Base-by-base conservation (phyloP, 2,113 vertebrate species). In the Gnathonemus echidnorhynchus region DNA sequence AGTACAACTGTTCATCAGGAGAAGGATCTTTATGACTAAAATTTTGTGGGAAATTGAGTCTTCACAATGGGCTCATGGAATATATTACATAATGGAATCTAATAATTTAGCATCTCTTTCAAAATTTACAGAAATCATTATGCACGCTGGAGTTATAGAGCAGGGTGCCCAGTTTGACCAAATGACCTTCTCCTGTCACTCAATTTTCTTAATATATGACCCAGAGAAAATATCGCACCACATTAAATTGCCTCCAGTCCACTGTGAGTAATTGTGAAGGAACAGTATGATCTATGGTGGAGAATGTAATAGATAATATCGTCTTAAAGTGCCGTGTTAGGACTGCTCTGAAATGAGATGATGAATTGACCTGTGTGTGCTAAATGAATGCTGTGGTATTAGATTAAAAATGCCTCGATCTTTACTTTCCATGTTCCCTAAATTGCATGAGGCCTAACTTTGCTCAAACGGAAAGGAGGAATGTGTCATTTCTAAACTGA, bases 251-350 rank as follows among this genome's bases (percentile, higher is more conserved):
- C 19, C 21, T 42, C 74, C 48, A 8, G 46, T 45, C 88, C 48
- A 53, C 48, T 31, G 31, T 80, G 62, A 74, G 24, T 50, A 70
- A 89, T 35, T 35, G 66, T 45, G 62, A 49, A 89, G 70, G 27
- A 74, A 74, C 56, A 45, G 39, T 53, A 48, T 90, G 89, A 90
- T 86, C 80, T 58, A 48, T 86, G 35, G 84, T 31, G 46, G 24
- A 42, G 52, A 86, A 90, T 53, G 89, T 86, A 87, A 87, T 66
- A 62, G 89, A 90, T 90, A 87, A 90, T 53, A 90, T 86, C 31
- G 50, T 74, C 85, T 87, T 52, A 62, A 83, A 89, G 56, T 39
- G 53, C 83, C 89, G 50, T 24, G 46, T 74, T 53, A 74, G 15
- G 88, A 83, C 35, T 21, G 74, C 85, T 90, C 19, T n/a, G 3